Base-by-base conservation (phyloP, 1,140 invertebrate species). In the Eubasilissa regina region DNA sequence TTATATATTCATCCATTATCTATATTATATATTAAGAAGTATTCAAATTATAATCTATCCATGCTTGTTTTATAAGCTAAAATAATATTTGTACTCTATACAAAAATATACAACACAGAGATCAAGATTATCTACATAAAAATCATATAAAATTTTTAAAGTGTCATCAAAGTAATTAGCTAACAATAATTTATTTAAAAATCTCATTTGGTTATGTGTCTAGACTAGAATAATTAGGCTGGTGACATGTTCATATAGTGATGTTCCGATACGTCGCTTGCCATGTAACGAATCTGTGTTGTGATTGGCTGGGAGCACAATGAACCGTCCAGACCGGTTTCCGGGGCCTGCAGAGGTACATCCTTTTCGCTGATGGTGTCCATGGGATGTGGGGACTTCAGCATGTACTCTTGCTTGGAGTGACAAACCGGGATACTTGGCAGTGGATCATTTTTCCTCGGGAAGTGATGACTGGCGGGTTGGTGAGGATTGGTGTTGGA, bases 241-340 rank as follows among this genome's bases (percentile, higher is more conserved):
- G 81, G 81, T 8, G 81, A 83, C 78, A 83, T 80, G 48, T 83
- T 83, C 60, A 83, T 83, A 43, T 83, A 83, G n/a, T 83, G 79
- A 21, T 83, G 81, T 48, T 83, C 81, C 10, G 62, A 55, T 4
- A 77, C 56, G 58, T 82, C 79, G 56, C 74, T 77, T 11, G 68
- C 12, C 56, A 62, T 55, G 21, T 74, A 82, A 45, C 75, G 56
- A 25, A 56, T 51, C 15, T 21, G 35, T 10, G 51, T 35, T 35
- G 25, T 10, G 15, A 35, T 15, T 7, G 10, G 9, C 64, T 64
- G 56, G 17, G 47, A 21, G n/a, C 48, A 66, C 13, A 17, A 58
- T 11, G 19, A 56, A n/a, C 35, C 11, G 45, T 60, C 70, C 47
- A 75, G 8, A 4, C 60, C 45, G 4, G 47, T 12, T n/a, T 78